A percentile compares a stretch with the other conserved stretches of the same genome.
These are phyloP conservation scores for Drosophila crucigera DNA, from an alignment of 2,888 invertebrate species.

Conservation along the genomic window DNA sequence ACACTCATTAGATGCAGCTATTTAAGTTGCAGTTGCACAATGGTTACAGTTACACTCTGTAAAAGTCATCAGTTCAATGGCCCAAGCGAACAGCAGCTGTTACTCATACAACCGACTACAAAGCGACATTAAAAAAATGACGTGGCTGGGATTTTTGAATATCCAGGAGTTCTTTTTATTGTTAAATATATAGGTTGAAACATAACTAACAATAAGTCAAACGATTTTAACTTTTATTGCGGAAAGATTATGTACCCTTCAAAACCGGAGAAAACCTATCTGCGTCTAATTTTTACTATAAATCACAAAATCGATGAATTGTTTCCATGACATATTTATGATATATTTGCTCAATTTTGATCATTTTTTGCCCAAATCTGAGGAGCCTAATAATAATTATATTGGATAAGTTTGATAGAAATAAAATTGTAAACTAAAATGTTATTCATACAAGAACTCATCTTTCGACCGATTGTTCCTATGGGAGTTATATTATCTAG, in stretches of 20 bases:
- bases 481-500: neutral
- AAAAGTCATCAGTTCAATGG: conserved; percentile 8
- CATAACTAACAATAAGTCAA: neutral
- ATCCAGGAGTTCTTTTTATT: neutral
- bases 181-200: no score
- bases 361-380: neutral
- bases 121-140: conserved; percentile 4
- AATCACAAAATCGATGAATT: neutral
- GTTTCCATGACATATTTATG: neutral
- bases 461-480: neutral
- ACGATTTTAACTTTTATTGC: neutral
- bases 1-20: conserved; percentile 31
- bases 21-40: conserved; percentile 14
- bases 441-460: neutral
- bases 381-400: neutral
- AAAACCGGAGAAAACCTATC: no score
- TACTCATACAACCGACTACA: conserved; percentile 9
- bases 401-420: neutral
- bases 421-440: neutral
- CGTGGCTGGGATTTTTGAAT: neutral
- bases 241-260: neutral
- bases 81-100: conserved; percentile 3
- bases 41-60: conserved; percentile 6
- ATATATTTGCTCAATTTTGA: neutral
- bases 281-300: neutral